Evolutionary conservation across 2,113 vertebrate species (phyloP), one percentile per base, ranked within the genome.

Genomic region (Pelvicachromis taeniatus): DNA sequence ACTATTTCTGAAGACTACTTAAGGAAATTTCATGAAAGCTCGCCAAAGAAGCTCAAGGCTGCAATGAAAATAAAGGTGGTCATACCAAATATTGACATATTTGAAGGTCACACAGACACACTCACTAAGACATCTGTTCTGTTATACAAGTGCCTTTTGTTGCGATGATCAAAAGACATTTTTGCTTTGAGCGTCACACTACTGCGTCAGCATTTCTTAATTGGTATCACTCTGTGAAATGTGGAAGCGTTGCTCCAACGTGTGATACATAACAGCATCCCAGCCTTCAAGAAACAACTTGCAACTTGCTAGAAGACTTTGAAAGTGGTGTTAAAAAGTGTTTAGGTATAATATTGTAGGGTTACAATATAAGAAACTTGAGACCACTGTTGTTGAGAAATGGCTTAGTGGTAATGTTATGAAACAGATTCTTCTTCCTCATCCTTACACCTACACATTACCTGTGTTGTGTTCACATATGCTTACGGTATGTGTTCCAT

Each of bases 171-270:
- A 92, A 92, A 92, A 89, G 85, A 52, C 81, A 59, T 84, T 78
- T 70, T n/a, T 68, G 61, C 79, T 77, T 61, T 52, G 80, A n/a
- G 83, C 8, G 21, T 82, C 86, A 81, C 52, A 19, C 61, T 88
- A 86, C 81, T 85, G 89, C 38, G 73, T 93, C 92, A 92, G 87
- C 48, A n/a, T 85, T 88, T 65, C 90, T 80, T 90, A 89, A 89
- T 91, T 90, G 86, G 52, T 19, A 31, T 87, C 13, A 12, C 50
- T 78, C 54, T 78, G 84, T 14, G 91, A 86, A 91, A 89, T 92
- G 82, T 78, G 86, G 38, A 85, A 3, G 6, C 40, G 23, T 54
- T 31, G 21, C 75, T 75, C 65, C 53, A 56, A 21, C n/a, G 6
- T 73, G 81, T 50, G 55, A 59, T 55, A 38, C 86, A 80, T 0